Percentiles rank a stretch among this genome's conserved stretches.
Evolutionary conservation across 2,888 invertebrate genomes (phyloP).

Genomic region (Rotaria macrura): DNA sequence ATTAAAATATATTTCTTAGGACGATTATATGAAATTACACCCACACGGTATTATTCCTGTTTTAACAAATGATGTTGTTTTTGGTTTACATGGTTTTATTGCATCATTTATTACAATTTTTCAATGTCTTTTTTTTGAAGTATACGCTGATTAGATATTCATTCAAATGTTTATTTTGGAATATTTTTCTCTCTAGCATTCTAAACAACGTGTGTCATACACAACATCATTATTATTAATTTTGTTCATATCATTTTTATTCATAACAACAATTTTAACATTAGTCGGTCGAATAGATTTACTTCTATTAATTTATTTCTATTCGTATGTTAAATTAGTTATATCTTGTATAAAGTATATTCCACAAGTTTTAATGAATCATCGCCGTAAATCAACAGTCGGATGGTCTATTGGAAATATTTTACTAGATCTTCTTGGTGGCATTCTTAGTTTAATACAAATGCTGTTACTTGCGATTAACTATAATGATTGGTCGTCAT

Average conservation of each 20-base stretch:
- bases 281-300: constrained; percentile 63
- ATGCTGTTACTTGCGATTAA: constrained; percentile 89
- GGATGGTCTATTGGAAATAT: constrained; percentile 99
- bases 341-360: constrained; percentile 94
- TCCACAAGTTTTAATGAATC: constrained; percentile 94
- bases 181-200: neutral
- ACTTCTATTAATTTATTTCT: constrained; percentile 81
- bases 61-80: constrained; percentile 47
- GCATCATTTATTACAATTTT: constrained; percentile 71
- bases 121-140: constrained; percentile 72
- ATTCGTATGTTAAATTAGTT: constrained; percentile 84
- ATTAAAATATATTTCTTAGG: neutral
- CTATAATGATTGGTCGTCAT: constrained; percentile 68
- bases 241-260: constrained; percentile 58
- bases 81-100: constrained; percentile 78
- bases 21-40: constrained; percentile 23
- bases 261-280: constrained; percentile 58
- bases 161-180: no score
- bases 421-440: constrained; percentile 87
- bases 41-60: constrained; percentile 33
- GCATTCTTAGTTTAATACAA: constrained; percentile 79
- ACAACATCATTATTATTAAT: constrained; percentile 60
- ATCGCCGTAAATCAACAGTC: constrained; percentile 79
- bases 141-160: no score
- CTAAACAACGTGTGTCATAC: neutral